These are phyloP conservation scores for Meles meles DNA, from an alignment of 2,113 vertebrate species.

Conservation along the genomic window DNA sequence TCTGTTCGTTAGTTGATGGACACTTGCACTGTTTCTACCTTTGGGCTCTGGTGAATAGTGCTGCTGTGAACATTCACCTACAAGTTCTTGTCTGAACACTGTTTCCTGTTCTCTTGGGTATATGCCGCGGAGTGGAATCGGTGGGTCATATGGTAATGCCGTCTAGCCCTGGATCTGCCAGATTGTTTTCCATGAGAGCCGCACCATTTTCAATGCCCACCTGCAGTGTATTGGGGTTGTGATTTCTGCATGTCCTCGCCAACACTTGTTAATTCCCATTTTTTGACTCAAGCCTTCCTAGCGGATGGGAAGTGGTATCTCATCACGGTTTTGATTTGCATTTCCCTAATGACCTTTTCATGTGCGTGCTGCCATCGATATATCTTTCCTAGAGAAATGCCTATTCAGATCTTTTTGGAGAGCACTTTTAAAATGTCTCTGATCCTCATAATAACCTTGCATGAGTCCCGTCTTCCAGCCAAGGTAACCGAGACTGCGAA, in stretches of 20 bases:
- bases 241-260: background rate
- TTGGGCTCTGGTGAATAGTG: background rate
- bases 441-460: background rate
- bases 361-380: background rate
- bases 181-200: background rate
- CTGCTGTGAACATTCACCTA: background rate
- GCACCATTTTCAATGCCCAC: background rate
- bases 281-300: background rate
- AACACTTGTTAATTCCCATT: background rate
- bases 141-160: background rate
- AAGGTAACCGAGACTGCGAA: background rate
- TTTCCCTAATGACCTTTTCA: background rate
- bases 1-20: background rate
- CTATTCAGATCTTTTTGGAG: background rate
- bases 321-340: conserved; percentile 32
- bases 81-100: background rate
- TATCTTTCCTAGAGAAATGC: background rate
- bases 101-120: background rate
- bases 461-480: background rate
- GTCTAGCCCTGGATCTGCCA: background rate
- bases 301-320: background rate
- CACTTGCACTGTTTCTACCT: background rate
- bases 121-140: background rate
- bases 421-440: background rate
- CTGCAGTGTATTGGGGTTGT: background rate